A percentile compares a stretch with the other conserved stretches of the same genome.
Conservation (phyloP, 2,113 vertebrate species). For the Leuciscus idus region DNA sequence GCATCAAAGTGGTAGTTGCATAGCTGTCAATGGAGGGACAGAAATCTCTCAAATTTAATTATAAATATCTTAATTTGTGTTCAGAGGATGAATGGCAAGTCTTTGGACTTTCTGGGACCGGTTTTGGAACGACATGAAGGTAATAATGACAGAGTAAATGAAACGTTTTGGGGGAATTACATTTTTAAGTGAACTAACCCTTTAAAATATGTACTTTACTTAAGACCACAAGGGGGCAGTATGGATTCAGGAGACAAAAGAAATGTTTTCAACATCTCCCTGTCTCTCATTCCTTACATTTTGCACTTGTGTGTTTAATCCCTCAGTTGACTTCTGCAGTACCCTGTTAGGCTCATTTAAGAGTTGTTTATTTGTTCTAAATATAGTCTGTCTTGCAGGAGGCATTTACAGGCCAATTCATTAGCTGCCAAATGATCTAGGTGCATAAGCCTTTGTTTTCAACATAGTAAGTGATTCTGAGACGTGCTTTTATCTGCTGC, state of each 20-base stretch:
- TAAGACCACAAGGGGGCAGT: slow-evolving; percentile 63
- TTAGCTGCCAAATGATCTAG: slow-evolving; percentile 67
- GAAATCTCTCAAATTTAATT: too few species aligned
- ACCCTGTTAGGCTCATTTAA: neutral
- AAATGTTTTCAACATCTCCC: neutral
- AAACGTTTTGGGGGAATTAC: too few species aligned
- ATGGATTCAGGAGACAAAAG: slow-evolving; percentile 56
- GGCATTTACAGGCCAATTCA: slow-evolving; percentile 64
- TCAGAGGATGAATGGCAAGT: too few species aligned
- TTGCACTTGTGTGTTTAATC: neutral
- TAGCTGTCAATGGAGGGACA: too few species aligned
- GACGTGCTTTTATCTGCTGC: slow-evolving; percentile 50
- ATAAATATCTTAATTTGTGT: too few species aligned
- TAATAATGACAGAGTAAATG: too few species aligned
- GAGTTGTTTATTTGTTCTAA: slow-evolving; percentile 26
- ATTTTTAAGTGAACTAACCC: too few species aligned
- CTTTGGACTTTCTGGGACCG: too few species aligned
- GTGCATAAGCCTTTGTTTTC: slow-evolving; percentile 65
- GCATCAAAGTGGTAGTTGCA: too few species aligned
- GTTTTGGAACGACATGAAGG: too few species aligned
- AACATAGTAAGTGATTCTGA: slow-evolving; percentile 59
- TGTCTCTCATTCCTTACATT: neutral
- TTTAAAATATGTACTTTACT: neutral
- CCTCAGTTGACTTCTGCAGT: neutral
- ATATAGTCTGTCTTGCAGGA: slow-evolving; percentile 34